phyloP scores from a whole-genome alignment of 2,113 vertebrate genomes.

The Acanthochromis polyacanthus region DNA sequence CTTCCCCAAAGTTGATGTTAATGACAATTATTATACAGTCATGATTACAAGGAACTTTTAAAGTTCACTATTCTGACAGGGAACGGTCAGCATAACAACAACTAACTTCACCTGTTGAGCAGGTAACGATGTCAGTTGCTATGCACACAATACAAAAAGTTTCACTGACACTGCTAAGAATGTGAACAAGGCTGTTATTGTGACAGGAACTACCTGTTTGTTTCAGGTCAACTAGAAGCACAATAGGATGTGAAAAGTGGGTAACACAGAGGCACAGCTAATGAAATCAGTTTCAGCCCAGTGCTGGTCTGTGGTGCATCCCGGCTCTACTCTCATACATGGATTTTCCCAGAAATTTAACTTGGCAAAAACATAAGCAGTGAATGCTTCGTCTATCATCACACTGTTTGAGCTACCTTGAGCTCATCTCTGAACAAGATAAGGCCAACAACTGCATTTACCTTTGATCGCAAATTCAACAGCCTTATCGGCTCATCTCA shows the following conservation, averaged over 20 bases:
- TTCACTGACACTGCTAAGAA: neutral
- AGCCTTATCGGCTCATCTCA: constrained; percentile 26
- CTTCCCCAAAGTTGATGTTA: no score
- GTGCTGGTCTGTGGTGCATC: neutral
- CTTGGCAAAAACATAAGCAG: neutral
- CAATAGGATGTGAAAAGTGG: constrained; percentile 11
- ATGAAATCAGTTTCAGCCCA: constrained; percentile 4
- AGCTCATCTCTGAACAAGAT: constrained; percentile 31
- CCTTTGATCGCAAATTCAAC: constrained; percentile 7
- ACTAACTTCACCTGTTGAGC: neutral
- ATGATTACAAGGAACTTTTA: no score
- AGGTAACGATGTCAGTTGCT: neutral
- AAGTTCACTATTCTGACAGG: neutral
- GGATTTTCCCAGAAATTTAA: constrained; percentile 37
- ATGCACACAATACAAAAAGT: neutral
- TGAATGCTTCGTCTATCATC: neutral
- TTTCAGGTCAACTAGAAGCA: constrained; percentile 10
- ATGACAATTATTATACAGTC: no score
- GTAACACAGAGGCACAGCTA: no score
- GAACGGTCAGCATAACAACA: neutral
- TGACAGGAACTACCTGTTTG: constrained; percentile 37
- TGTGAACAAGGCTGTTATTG: neutral
- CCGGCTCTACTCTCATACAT: neutral
- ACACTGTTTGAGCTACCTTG: constrained; percentile 32
- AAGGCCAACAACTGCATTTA: constrained; percentile 13